Percentiles rank a stretch among this genome's conserved stretches.
Evolutionary conservation across 2,113 vertebrate species (phyloP).

Genomic region (Serinus canaria): DNA sequence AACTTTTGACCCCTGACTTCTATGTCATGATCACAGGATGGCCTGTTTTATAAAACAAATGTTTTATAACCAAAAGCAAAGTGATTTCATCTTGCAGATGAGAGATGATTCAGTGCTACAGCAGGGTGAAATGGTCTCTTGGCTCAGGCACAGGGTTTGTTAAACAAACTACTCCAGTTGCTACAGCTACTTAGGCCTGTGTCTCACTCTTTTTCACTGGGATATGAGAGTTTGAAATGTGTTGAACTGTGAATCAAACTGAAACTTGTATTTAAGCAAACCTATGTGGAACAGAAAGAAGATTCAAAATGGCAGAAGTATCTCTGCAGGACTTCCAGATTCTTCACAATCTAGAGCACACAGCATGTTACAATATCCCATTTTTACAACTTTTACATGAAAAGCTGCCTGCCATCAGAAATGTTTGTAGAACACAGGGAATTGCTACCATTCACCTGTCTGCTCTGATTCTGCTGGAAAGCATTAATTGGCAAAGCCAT

Average conservation of each 20-base stretch:
- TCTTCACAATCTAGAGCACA: not conserved
- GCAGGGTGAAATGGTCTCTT: slow-evolving; percentile 1
- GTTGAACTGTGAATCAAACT: not conserved
- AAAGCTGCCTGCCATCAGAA: not conserved
- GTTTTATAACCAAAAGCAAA: slow-evolving; percentile 30
- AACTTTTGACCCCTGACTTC: not conserved
- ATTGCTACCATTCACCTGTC: not conserved
- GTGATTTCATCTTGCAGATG: slow-evolving; percentile 29
- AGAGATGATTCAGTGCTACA: slow-evolving; percentile 27
- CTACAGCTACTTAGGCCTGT: slow-evolving; percentile 11
- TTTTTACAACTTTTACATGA: not conserved
- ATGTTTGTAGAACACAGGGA: not conserved
- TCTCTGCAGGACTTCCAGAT: not conserved
- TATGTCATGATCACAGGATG: not conserved
- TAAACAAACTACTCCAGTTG: slow-evolving; percentile 49
- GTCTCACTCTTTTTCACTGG: not conserved
- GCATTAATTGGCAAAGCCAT: not conserved
- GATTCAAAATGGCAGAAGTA: not conserved
- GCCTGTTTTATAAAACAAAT: not conserved
- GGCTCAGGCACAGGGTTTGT: slow-evolving; percentile 6
- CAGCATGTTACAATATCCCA: not conserved
- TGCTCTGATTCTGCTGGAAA: not conserved
- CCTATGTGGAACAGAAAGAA: not conserved
- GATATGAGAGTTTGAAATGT: not conserved
- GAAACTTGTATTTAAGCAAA: not conserved